Base-by-base conservation (phyloP, 2,113 vertebrate species). In the Cygnus buccinator region DNA sequence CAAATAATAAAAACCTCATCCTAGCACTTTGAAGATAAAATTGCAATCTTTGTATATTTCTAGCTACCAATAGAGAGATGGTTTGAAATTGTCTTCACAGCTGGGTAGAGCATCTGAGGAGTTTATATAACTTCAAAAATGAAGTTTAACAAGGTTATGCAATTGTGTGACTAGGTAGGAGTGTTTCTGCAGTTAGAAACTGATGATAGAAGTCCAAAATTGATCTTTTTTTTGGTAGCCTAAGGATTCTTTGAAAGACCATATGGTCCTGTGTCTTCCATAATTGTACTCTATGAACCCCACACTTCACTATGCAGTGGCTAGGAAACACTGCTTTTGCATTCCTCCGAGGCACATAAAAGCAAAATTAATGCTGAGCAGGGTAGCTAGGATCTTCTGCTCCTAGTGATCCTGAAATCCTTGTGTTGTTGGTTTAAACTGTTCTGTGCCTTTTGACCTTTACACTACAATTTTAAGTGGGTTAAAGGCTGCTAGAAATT, bases 51-150 rank as follows among this genome's bases (percentile, higher is more conserved):
- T 48, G 8, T 52, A 3, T 48, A 68, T 79, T 90, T 87, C 44
- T 66, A 54, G 75, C 11, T 10, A 43, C 20, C 78, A 11, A 75
- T 68, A 87, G 28, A 80, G 46, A 91, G 13, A 35, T 35, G 1
- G 46, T 58, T 79, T 79, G 48, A 13, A 93, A 70, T 88, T 85
- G 18, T 61, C 57, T 93, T 88, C 88, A 70, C 48, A 85, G 48
- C 58, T 85, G 66, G n/a, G 10, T 57, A 57, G 33, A 76, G 70
- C 67, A 20, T 19, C 65, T 72, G 58, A 61, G 54, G 16, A 85
- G 12, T 77, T 62, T 57, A 61, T 54, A 26, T 28, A 76, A 59
- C 44, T 79, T 70, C 20, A 79, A 48, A 88, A 85, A 48, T 15
- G 10, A 50, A 76, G 15, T 58, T 88, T 76, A 44, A 79, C 1